Base-by-base conservation (phyloP, 2,888 invertebrate genomes). In the Thera britannica region DNA sequence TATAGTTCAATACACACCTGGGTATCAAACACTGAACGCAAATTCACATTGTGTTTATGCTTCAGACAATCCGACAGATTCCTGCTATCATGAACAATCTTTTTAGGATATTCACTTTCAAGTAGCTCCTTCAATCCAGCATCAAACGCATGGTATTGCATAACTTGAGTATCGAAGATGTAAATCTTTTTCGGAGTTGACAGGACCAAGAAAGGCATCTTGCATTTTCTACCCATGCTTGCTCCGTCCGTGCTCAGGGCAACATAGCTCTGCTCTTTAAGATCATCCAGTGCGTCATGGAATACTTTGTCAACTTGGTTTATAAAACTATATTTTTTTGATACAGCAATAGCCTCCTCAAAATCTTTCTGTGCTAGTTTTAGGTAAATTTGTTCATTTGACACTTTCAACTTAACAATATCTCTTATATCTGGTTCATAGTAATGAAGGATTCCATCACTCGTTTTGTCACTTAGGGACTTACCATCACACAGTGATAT, bases 11-110 rank as follows among this genome's bases (percentile, higher is more conserved):
- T 55, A 66, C 55, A 57, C 80, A 94, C 94, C 90, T 95, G 94
- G 71, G 95, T 95, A 80, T 95, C 95, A 92, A 95, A 95, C 51
- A 96, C 90, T 75, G 95, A 95, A 67, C 87, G 83, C 62, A 95
- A 81, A 75, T 92, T 90, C 9, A 95, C 91, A 81, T 90, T 87
- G 80, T 95, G 95, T 77, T 94, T 94, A 79, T 95, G 95, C 80
- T 89, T 93, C 58, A 96, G 83, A 74, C 95, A 94, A 78, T 95
- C 95, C 0, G 95, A 94, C 65, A 95, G 79, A 72, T 91, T 90
- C 68, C 95, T 89, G 72, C 94, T 94, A 78, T 95, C 94, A 87
- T 95, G 95, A 44, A 95, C 88, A 73, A 95, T 94, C 86, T 95
- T 95, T 65, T 93, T 90, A 41, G 94, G 90, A 60, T 75, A 79